Evolutionary conservation across 2,797 vertebrate genomes (phyloP), one percentile per base, ranked within the genome.

Genomic region (Anabas testudineus): DNA sequence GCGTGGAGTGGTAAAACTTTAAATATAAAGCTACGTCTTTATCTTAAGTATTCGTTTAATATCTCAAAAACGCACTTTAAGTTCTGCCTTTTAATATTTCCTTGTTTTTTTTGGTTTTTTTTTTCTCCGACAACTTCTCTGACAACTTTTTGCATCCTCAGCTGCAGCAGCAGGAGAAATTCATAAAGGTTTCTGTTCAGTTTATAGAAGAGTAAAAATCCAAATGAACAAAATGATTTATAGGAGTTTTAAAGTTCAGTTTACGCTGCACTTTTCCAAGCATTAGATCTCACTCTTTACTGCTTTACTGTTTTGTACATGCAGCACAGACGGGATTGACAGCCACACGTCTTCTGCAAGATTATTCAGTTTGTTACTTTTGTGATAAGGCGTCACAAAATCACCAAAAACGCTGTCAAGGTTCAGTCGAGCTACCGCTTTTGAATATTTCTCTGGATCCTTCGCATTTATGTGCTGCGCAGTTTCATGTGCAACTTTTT

Each of bases 1-100:
- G n/a, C 36, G 70, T 45, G 21, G 52, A 56, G 39, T 34, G 67
- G 34, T 52, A 42, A 48, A 78, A 43, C 9, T 64, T 66, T 48
- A 41, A 47, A 59, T 28, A 13, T 26, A n/a, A 34, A 39, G 30
- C 3, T 15, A 1, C 3, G 28, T 32, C 46, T 21, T 36, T 7
- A 9, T 21, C 1, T 7, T 26, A 22, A 1, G 18, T 59, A n/a
- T 61, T 48, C 13, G n/a, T 26, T 18, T 15, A 0, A 14, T 36
- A 22, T 32, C 3, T 22, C n/a, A n/a, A 60, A 21, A 10, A 21
- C 10, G 12, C 10, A 4, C 30, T 46, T 24, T 2, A 16, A 19
- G 5, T 32, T 49, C 2, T 53, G 4, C 16, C 13, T 19, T 28
- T 3, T 3, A 1, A 0, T 41, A 8, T 59, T 66, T 43, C 3